phyloP scores from a whole-genome alignment of 2,888 invertebrate genomes.

The Synanthedon vespiformis region DNA sequence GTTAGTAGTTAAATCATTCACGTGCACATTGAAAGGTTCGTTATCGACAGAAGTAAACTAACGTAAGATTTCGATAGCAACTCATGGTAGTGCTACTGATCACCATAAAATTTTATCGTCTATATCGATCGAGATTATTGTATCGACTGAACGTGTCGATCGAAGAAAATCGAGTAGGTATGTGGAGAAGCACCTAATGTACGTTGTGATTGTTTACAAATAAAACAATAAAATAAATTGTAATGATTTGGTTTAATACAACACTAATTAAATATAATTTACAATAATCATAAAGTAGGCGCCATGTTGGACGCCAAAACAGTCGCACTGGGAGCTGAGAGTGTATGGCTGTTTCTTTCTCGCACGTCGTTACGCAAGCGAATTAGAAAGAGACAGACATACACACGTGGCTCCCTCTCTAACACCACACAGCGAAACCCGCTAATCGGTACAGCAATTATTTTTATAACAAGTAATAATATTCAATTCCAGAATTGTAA shows the following conservation, averaged over 20 bases:
- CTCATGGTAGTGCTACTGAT: too few relatives aligned
- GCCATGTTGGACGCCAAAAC: constrained; percentile 15
- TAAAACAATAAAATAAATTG: constrained; percentile 27
- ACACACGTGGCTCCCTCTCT: not conserved
- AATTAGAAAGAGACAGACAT: not conserved
- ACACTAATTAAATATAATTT: constrained; percentile 70
- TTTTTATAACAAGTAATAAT: constrained; percentile 7
- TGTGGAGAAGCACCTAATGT: too few relatives aligned
- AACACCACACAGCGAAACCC: constrained; percentile 10
- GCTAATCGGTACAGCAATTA: constrained; percentile 14
- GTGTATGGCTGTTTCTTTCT: not conserved
- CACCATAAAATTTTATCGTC: too few relatives aligned
- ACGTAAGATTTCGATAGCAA: too few relatives aligned
- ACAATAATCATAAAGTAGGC: constrained; percentile 43
- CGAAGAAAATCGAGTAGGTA: too few relatives aligned
- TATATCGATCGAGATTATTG: too few relatives aligned
- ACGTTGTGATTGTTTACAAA: not conserved
- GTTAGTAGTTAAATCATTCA: too few relatives aligned
- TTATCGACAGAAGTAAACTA: too few relatives aligned
- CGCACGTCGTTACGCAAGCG: not conserved
- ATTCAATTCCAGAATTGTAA: constrained; percentile 10
- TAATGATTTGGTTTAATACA: constrained; percentile 70
- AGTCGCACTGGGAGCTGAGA: constrained; percentile 3
- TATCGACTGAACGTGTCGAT: too few relatives aligned
- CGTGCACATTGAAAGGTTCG: too few relatives aligned